phyloP scores from a whole-genome alignment of 2,888 invertebrate species.

The Mythimna loreyi region DNA sequence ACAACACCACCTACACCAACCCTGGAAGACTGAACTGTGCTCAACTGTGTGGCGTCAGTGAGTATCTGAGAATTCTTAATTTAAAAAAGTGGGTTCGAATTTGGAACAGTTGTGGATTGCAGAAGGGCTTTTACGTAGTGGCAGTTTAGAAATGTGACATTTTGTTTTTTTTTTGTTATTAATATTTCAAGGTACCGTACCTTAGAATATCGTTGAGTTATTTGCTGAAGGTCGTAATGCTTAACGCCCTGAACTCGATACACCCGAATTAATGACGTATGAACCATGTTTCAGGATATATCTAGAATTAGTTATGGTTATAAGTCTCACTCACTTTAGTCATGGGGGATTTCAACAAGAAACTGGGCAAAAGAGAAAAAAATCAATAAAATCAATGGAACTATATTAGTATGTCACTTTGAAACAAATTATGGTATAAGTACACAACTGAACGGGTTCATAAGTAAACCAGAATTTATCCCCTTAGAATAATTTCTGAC shows the following conservation, averaged over 20 bases:
- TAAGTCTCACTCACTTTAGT: no score
- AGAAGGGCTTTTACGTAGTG: background rate
- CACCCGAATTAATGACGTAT: background rate
- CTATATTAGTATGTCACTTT: no score
- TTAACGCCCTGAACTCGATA: background rate
- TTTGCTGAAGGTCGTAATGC: background rate
- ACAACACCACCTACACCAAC: conserved; percentile 77
- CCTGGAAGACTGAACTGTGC: conserved; percentile 78
- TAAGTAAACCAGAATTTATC: no score
- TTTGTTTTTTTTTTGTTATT: no score
- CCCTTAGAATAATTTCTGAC: no score
- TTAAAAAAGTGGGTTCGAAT: background rate
- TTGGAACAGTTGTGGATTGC: background rate
- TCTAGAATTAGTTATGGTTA: background rate
- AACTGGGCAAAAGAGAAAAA: no score
- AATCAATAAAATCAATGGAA: no score
- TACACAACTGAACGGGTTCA: no score
- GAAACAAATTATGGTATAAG: no score
- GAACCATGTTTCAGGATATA: background rate
- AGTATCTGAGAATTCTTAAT: conserved; percentile 39
- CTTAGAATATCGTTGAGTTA: no score
- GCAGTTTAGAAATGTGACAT: background rate
- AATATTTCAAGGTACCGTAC: no score
- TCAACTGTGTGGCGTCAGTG: conserved; percentile 75
- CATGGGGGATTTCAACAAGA: no score